Conservation (phyloP, 2,113 vertebrate species). For the Salvelinus alpinus region DNA sequence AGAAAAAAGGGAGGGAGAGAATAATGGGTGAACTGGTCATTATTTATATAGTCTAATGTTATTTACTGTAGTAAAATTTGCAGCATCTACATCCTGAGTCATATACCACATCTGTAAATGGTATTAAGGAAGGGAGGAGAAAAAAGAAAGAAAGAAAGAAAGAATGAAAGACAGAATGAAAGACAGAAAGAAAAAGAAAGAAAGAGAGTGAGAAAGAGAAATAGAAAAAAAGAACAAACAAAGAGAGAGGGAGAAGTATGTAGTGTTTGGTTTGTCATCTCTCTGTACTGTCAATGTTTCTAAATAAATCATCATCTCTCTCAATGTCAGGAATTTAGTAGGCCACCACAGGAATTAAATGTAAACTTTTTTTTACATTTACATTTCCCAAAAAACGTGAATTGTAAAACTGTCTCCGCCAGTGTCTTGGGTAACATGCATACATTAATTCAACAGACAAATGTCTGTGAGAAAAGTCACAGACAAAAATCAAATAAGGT, state of each 20-base stretch:
- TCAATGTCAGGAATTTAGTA: conserved; percentile 34
- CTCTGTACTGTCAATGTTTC: conserved; percentile 2
- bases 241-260: conserved; percentile 4
- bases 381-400: conserved; percentile 17
- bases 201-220: not conserved
- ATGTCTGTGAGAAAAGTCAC: not conserved
- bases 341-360: conserved; percentile 17
- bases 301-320: not conserved
- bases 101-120: not conserved
- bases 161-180: not conserved
- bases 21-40: no score
- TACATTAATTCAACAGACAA: conserved; percentile 17
- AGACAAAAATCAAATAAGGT: conserved; percentile 7
- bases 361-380: conserved; percentile 9
- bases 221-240: not conserved
- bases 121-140: not conserved
- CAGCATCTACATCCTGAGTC: not conserved
- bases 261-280: not conserved
- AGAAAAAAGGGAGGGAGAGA: not conserved
- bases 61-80: no score
- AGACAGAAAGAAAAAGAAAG: not conserved
- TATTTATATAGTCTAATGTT: no score
- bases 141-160: not conserved
- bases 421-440: not conserved
- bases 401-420: not conserved